Evolutionary conservation across 2,797 vertebrate species (phyloP), one percentile per base, ranked within the genome.

Genomic region (Nyctalus aviator): DNA sequence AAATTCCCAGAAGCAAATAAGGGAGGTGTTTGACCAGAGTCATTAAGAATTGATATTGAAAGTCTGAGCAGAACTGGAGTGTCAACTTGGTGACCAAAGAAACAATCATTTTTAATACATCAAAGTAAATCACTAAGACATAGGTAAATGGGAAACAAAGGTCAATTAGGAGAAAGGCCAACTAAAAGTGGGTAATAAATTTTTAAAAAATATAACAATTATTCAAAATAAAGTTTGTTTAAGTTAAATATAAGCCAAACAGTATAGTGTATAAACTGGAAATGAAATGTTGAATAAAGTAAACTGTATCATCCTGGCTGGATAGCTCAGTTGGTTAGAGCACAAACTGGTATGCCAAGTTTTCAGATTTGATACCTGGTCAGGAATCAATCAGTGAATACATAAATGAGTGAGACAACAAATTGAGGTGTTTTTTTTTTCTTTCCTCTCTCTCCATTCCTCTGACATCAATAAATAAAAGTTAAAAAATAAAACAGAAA

Each of bases 131-230:
- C 20, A 76, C 37, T 21, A 53, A 87, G 44, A 88, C 37, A 79
- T 0, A 53, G 48, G 41, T 62, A 77, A 95, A 53, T 8, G 35
- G 27, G 27, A 83, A 94, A 93, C 69, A 81, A 88, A 94, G 27
- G 78, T 20, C 2, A 90, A 79, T 85, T 87, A 94, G n/a, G 37
- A 94, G 27, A 88, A 3, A 88, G 21, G 77, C 32, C 35, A 81
- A 50, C 25, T 79, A 93, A 95, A 94, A 93, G 81, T 35, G 25
- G 57, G 4, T 88, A 77, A 90, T 25, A 92, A 5, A 72, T 50
- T 86, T 23, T 44, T 32, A 71, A 72, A 64, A 20, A 90, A 76
- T 72, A 17, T n/a, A 90, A 53, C 6, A 81, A 85, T 53, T 76
- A 82, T 32, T 75, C 83, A 68, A 96, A 55, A 85, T 68, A 62